Percentiles rank a stretch among this genome's conserved stretches.
phyloP scores from a whole-genome alignment of 2,797 vertebrate genomes.

The Muraenolepis orangiensis region DNA sequence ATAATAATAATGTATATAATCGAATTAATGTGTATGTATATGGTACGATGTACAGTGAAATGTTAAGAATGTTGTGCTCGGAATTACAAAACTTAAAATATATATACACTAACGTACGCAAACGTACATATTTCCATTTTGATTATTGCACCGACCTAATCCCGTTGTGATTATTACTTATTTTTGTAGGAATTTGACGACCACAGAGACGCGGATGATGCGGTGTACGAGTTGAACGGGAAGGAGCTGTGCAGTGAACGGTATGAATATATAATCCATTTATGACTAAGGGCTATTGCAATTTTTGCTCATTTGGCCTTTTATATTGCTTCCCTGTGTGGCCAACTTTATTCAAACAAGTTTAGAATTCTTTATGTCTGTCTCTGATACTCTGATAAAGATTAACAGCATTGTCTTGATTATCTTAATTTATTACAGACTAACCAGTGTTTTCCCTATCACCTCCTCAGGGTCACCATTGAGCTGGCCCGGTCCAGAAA shows the following conservation, averaged over 20 bases:
- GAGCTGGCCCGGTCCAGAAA: conserved; percentile 90
- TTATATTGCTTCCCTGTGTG: neutral
- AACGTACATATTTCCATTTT: neutral
- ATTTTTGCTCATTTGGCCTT: too few species aligned
- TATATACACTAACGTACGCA: too few species aligned
- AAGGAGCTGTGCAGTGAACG: conserved; percentile 91
- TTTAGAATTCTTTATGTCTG: too few species aligned
- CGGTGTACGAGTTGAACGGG: conserved; percentile 89
- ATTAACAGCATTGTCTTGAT: neutral
- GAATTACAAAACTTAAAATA: too few species aligned
- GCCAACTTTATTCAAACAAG: neutral
- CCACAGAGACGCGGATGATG: conserved; percentile 90
- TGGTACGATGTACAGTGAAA: too few species aligned
- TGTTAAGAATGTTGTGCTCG: too few species aligned
- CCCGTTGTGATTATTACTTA: neutral
- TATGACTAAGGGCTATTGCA: too few species aligned
- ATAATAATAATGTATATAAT: too few species aligned
- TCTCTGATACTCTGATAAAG: too few species aligned
- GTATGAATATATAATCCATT: conserved; percentile 61
- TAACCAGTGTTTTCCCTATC: neutral
- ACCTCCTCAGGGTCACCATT: conserved; percentile 80
- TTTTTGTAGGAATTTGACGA: conserved; percentile 86
- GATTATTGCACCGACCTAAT: neutral
- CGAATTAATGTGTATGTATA: too few species aligned
- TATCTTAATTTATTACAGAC: neutral